Evolutionary conservation across 2,113 vertebrate species (phyloP).

Genomic region (Chionodraco myersi): DNA sequence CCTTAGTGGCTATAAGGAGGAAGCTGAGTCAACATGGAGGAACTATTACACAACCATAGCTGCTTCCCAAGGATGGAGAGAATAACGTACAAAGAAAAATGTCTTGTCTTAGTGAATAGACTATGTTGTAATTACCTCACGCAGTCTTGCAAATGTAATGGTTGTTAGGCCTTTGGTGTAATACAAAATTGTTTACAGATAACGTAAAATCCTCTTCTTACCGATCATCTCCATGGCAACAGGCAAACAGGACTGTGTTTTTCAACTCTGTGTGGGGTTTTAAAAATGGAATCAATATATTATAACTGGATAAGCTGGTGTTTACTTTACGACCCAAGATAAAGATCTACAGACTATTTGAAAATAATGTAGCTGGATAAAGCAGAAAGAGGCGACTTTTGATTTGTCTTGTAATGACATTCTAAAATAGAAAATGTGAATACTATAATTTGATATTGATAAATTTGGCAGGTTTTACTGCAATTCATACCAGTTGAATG

Average conservation of each 20-base stretch:
- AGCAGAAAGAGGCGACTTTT: not conserved
- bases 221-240: constrained; percentile 47
- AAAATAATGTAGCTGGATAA: not conserved
- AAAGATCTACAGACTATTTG: not conserved
- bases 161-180: constrained; percentile 38
- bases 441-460: not conserved
- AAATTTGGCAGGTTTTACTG: not conserved
- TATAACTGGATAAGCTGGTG: not conserved
- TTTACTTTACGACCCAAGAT: not conserved
- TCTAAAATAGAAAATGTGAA: not conserved
- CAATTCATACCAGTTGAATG: not conserved
- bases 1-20: constrained; percentile 48
- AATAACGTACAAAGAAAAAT: constrained; percentile 11
- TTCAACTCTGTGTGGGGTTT: not conserved
- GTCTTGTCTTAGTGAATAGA: not conserved
- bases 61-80: constrained; percentile 21
- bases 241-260: constrained; percentile 22
- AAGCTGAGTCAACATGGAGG: constrained; percentile 31
- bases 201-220: constrained; percentile 10
- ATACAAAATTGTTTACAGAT: constrained; percentile 23
- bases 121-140: not conserved
- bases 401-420: not conserved
- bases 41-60: constrained; percentile 21
- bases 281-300: constrained; percentile 15
- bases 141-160: constrained; percentile 7